phyloP scores from a whole-genome alignment of 1,140 invertebrate genomes.

The Babylonia areolata region DNA sequence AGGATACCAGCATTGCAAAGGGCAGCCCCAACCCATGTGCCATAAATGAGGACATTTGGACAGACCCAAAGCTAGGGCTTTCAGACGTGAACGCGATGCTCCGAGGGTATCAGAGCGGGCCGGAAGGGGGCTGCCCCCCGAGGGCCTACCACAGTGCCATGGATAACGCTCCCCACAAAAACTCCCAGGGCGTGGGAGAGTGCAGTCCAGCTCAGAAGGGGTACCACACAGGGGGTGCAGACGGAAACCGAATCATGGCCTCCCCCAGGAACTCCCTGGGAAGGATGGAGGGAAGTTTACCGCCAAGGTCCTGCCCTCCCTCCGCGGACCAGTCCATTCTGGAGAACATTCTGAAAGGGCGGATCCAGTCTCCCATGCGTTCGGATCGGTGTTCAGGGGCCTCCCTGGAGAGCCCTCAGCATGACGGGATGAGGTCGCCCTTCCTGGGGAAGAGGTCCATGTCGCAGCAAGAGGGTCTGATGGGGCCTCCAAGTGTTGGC shows the following conservation, averaged over 20 bases:
- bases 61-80: neutral
- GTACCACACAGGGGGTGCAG: neutral
- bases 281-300: neutral
- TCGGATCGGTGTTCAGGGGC: neutral
- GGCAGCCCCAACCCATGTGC: neutral
- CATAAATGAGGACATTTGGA: neutral
- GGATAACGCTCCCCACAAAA: neutral
- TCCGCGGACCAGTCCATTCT: constrained; percentile 28
- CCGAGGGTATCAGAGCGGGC: neutral
- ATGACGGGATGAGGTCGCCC: neutral
- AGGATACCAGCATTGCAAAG: neutral
- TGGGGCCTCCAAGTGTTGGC: neutral
- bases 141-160: neutral
- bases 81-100: neutral
- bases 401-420: neutral
- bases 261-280: neutral
- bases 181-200: neutral
- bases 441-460: neutral
- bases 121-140: neutral
- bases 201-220: neutral
- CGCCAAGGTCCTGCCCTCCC: neutral
- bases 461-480: neutral
- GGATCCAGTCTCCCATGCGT: constrained; percentile 11
- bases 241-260: neutral
- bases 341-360: constrained; percentile 33